Evolutionary conservation across 2,888 invertebrate genomes (phyloP).

Genomic region (Piscicola geometra): DNA sequence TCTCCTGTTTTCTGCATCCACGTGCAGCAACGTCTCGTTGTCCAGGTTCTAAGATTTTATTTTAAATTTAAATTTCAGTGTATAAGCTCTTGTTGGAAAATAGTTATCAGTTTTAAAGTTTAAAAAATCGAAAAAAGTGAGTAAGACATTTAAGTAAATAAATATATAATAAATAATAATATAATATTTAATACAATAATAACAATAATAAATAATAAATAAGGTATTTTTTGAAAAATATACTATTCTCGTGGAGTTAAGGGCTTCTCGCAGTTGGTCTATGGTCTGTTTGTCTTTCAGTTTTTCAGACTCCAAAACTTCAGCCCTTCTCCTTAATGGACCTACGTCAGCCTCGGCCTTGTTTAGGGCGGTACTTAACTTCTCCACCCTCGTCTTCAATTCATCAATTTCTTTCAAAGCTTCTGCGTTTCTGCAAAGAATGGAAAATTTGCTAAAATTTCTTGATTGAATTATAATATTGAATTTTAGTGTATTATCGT

Average conservation of each 20-base stretch:
- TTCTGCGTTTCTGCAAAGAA: slow-evolving; percentile 51
- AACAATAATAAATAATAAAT: neutral
- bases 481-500: neutral
- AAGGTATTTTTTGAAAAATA: slow-evolving; percentile 23
- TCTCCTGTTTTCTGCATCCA: slow-evolving; percentile 58
- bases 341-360: slow-evolving; percentile 57
- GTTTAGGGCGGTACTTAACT: slow-evolving; percentile 56
- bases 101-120: too few species aligned
- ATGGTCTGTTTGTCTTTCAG: slow-evolving; percentile 54
- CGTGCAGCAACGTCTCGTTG: slow-evolving; percentile 58
- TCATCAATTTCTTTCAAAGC: slow-evolving; percentile 47
- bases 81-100: too few species aligned
- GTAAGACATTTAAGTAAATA: too few species aligned
- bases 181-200: neutral
- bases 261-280: slow-evolving; percentile 48
- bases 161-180: neutral
- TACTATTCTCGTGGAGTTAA: slow-evolving; percentile 52
- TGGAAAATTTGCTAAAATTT: neutral
- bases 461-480: neutral
- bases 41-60: slow-evolving; percentile 55
- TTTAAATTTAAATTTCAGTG: too few species aligned
- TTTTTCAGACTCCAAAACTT: slow-evolving; percentile 51
- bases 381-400: slow-evolving; percentile 55
- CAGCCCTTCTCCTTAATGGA: slow-evolving; percentile 53
- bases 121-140: too few species aligned